phyloP scores from a whole-genome alignment of 2,797 vertebrate species.

The Saguinus oedipus region DNA sequence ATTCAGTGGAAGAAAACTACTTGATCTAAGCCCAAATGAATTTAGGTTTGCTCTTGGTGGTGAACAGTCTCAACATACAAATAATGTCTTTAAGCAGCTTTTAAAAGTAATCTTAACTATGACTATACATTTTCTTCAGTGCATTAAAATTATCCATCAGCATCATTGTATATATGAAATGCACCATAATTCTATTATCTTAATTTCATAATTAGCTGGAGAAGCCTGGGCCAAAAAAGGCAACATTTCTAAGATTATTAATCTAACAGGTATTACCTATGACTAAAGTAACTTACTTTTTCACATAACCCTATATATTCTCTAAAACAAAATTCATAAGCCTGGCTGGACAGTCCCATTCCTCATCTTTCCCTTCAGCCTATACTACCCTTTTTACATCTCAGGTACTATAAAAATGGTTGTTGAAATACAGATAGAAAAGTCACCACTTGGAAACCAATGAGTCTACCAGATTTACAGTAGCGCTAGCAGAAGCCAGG shows the following conservation, averaged over 20 bases:
- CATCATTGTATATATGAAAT: neutral
- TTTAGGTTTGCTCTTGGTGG: slow-evolving; percentile 37
- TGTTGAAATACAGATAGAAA: slow-evolving; percentile 58
- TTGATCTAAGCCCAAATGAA: neutral
- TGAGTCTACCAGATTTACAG: slow-evolving; percentile 48
- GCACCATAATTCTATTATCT: neutral
- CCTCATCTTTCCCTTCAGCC: slow-evolving; percentile 1
- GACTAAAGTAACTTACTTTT: neutral
- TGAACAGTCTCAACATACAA: neutral
- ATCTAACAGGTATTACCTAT: slow-evolving; percentile 3
- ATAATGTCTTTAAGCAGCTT: slow-evolving; percentile 30
- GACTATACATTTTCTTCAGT: neutral
- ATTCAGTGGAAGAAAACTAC: slow-evolving; percentile 41
- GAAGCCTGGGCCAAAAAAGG: slow-evolving; percentile 23
- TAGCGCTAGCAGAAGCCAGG: slow-evolving; percentile 33
- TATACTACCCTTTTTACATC: neutral
- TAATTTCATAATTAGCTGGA: slow-evolving; percentile 27
- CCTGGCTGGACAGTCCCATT: neutral
- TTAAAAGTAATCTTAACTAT: neutral
- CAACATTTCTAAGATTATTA: neutral
- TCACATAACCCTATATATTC: neutral
- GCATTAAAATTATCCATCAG: neutral
- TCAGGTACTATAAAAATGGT: slow-evolving; percentile 56
- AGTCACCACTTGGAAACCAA: slow-evolving; percentile 38
- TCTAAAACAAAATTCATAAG: neutral